These are phyloP conservation scores for Albula glossodonta DNA, from an alignment of 2,113 vertebrate species.

Conservation along the genomic window DNA sequence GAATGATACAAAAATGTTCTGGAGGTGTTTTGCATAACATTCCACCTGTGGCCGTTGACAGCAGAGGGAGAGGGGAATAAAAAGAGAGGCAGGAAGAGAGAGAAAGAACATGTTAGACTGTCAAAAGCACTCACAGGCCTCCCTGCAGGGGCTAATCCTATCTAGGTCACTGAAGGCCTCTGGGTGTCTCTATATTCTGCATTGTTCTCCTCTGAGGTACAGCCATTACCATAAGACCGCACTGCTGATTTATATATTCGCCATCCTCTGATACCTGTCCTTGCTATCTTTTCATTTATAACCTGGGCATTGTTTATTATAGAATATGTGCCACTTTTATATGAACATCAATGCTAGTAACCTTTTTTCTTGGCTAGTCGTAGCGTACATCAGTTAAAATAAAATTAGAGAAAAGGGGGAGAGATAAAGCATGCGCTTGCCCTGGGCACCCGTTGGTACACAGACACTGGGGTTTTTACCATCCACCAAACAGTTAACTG, in stretches of 20 bases:
- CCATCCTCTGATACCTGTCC: conserved; percentile 21
- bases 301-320: conserved; percentile 10
- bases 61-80: background rate
- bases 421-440: conserved; percentile 16
- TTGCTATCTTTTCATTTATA: background rate
- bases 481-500: background rate
- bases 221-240: background rate
- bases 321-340: background rate
- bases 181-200: background rate
- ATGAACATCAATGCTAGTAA: background rate
- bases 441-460: background rate
- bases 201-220: background rate
- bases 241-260: background rate
- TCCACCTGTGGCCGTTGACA: conserved; percentile 20
- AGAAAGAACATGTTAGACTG: background rate
- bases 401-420: background rate
- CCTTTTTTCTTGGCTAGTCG: background rate
- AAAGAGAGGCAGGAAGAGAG: background rate
- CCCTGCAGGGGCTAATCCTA: conserved; percentile 7
- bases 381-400: background rate
- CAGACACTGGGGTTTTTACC: background rate
- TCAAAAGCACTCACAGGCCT: conserved; percentile 7
- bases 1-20: background rate
- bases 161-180: conserved; percentile 31
- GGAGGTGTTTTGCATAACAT: conserved; percentile 17